Percentiles rank a stretch among this genome's conserved stretches.
These are phyloP conservation scores for Phalanger gymnotis DNA, from an alignment of 2,797 vertebrate genomes.

Conservation along the genomic window DNA sequence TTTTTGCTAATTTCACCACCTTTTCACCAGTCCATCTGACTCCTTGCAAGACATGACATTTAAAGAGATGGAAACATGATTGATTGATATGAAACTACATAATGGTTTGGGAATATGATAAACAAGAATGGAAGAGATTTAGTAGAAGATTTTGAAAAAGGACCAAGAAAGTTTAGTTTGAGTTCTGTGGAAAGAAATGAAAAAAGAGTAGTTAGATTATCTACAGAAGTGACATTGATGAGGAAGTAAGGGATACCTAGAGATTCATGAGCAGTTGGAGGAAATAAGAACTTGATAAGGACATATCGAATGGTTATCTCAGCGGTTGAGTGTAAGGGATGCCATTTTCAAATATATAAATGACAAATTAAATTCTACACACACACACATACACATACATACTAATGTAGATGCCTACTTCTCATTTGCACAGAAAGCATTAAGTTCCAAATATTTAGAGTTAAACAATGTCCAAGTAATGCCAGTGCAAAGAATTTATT, in stretches of 20 bases:
- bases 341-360: not conserved
- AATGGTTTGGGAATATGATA: not conserved
- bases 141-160: not conserved
- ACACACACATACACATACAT: too few relatives aligned
- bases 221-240: not conserved
- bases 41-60: not conserved
- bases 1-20: not conserved
- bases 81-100: not conserved
- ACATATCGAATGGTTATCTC: not conserved
- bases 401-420: not conserved
- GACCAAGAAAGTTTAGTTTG: not conserved
- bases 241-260: not conserved
- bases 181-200: not conserved
- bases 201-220: not conserved
- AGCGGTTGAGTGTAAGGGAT: not conserved
- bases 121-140: not conserved
- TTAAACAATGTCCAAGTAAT: not conserved
- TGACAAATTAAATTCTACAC: not conserved
- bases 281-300: not conserved
- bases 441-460: not conserved
- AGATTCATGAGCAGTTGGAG: not conserved
- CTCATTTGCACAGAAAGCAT: not conserved
- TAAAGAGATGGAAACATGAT: not conserved
- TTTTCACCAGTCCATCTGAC: not conserved
- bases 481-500: not conserved